Evolutionary conservation across 2,113 vertebrate species (phyloP).

Genomic region (Poeciliopsis occidentalis): DNA sequence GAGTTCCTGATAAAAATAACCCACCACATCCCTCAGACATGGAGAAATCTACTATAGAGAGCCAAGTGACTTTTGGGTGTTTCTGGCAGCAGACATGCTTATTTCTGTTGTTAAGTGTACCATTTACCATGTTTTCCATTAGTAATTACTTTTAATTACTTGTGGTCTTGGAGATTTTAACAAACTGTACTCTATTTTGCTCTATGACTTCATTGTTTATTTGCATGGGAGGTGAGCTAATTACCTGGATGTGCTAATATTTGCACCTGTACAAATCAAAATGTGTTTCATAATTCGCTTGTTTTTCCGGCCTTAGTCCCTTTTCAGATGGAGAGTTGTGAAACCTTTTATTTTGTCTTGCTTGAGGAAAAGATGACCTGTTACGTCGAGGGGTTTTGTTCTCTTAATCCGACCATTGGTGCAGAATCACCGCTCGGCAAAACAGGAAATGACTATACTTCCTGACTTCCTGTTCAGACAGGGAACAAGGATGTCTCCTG

Average conservation of each 20-base stretch:
- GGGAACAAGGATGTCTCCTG: slow-evolving; percentile 64
- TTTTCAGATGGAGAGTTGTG: not conserved
- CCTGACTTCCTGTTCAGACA: slow-evolving; percentile 77
- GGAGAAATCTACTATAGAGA: not conserved
- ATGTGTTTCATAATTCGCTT: no score
- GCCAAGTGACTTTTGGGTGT: not conserved
- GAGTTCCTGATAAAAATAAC: not conserved
- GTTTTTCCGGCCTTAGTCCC: not conserved
- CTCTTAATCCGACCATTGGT: slow-evolving; percentile 42
- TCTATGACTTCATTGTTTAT: not conserved
- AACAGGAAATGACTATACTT: slow-evolving; percentile 83
- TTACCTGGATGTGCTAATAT: not conserved
- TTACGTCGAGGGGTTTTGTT: slow-evolving; percentile 52
- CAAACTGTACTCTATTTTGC: not conserved
- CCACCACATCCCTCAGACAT: not conserved
- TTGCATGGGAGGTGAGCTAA: not conserved
- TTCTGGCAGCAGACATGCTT: not conserved
- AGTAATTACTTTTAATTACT: not conserved
- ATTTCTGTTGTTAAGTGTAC: not conserved
- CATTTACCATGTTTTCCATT: not conserved
- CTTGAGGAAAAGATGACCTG: slow-evolving; percentile 26
- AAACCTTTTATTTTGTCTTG: not conserved
- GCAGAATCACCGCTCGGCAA: slow-evolving; percentile 68
- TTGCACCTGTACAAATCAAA: not conserved
- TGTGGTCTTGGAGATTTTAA: not conserved